These are phyloP conservation scores for Campylomormyrus tamandua DNA, from an alignment of 2,113 vertebrate species.

Conservation along the genomic window DNA sequence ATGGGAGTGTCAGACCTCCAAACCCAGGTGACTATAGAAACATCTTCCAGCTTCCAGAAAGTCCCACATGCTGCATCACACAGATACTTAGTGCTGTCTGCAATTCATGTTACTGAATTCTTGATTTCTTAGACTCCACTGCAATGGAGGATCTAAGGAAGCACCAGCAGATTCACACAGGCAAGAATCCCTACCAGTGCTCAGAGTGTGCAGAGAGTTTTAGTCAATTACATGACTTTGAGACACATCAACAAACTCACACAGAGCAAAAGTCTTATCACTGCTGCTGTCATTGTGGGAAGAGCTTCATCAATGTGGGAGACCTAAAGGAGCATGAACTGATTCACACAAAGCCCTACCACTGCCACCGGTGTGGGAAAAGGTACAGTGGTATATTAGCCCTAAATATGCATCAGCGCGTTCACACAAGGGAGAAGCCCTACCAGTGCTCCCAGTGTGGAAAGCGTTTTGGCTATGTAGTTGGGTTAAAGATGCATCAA, in stretches of 20 bases:
- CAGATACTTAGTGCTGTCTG: too few species aligned
- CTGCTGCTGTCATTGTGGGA: not conserved
- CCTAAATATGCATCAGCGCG: not conserved
- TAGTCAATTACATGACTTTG: not conserved
- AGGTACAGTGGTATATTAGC: too few species aligned
- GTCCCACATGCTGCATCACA: too few species aligned
- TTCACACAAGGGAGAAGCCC: not conserved
- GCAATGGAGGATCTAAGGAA: not conserved
- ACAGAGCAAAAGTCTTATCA: not conserved
- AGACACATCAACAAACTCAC: not conserved
- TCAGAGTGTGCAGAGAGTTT: not conserved
- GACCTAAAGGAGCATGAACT: not conserved
- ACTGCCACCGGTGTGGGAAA: too few species aligned
- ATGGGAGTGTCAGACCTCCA: too few species aligned
- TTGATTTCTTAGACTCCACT: conserved; percentile 4
- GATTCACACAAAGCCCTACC: too few species aligned
- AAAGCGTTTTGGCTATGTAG: not conserved
- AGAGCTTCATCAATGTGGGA: not conserved
- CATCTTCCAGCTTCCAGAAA: too few species aligned
- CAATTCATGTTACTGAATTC: not conserved
- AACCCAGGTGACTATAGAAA: too few species aligned
- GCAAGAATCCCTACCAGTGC: not conserved
- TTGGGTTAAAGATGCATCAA: not conserved
- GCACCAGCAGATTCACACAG: not conserved
- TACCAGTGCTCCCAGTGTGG: not conserved